Base-by-base conservation (phyloP, 2,113 vertebrate genomes). In the Corythaeola cristata region DNA sequence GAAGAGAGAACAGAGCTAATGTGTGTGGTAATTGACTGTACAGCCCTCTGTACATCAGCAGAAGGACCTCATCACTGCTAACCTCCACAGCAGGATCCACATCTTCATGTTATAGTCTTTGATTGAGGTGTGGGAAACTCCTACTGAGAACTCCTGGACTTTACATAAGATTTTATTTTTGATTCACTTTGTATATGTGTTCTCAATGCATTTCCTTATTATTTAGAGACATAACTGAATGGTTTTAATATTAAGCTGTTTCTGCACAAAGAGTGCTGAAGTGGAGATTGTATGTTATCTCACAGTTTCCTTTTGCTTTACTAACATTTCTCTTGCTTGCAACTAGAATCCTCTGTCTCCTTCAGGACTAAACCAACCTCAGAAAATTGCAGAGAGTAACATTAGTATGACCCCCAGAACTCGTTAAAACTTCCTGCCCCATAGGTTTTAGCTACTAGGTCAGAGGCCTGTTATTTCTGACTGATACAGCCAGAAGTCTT, bases 181-280 rank as follows among this genome's bases (percentile, higher is more conserved):
- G 1, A 10, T n/a, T 13, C 3, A 9, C 8, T 56, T 45, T 35
- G 7, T 77, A 18, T 69, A 30, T 1, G 12, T 5, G 3, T 63
- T 72, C 59, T 78, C 22, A 58, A 7, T 71, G 23, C 4, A 9
- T 85, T 63, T 68, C 13, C 27, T 55, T 45, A 35, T 69, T 78
- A 23, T 64, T 76, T 32, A 32, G 32, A 67, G 44, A 15, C 9
- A 10, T 72, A 84, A n/a, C 27, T 24, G 35, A 5, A 6, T 79
- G 37, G 15, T 56, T 90, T 76, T 55, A 52, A 60, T 3, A 1
- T 37, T 41, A n/a, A 37, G 2, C 23, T 33, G 1, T 66, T 85
- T 66, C 19, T 82, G 5, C 18, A 37, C 3, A 37, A 32, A 33
- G 18, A 53, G 7, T 32, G 41, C 19, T 33, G 14, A 69, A 71